Percentiles rank a stretch among this genome's conserved stretches.
Conservation (phyloP, 2,113 vertebrate genomes). For the Parotia lawesii region DNA sequence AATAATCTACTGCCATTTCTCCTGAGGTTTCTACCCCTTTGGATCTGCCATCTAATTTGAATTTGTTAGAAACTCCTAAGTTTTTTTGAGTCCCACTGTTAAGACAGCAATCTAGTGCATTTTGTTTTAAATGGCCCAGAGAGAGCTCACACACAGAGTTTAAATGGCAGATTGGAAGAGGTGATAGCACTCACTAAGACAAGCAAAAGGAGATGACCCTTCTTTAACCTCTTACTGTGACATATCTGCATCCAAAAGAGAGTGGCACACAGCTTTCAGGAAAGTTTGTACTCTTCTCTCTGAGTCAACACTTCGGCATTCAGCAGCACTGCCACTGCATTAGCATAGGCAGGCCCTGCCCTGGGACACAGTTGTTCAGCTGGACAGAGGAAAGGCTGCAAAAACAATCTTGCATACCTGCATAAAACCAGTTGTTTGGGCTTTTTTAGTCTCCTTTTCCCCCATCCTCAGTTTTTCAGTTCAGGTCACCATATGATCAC, state of each 20-base stretch:
- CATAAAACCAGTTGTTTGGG: neutral
- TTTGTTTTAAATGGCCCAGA: neutral
- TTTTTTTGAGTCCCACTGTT: neutral
- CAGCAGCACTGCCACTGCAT: neutral
- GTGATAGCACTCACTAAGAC: neutral
- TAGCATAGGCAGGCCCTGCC: neutral
- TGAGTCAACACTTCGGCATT: neutral
- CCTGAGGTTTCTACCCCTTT: neutral
- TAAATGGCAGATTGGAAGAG: neutral
- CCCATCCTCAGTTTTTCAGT: neutral
- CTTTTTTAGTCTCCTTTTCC: neutral
- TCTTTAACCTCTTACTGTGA: neutral
- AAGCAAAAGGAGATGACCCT: neutral
- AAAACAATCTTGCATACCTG: neutral
- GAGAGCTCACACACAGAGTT: neutral
- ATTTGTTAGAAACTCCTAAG: neutral
- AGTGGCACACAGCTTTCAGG: neutral
- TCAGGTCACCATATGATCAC: neutral
- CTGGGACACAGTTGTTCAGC: neutral
- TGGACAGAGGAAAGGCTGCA: neutral
- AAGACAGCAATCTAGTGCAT: neutral
- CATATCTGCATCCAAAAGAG: neutral
- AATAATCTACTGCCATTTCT: neutral
- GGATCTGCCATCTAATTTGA: neutral
- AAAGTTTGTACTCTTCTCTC: neutral